These are phyloP conservation scores for Sebastes diploproa DNA, from an alignment of 2,797 vertebrate genomes.

Conservation along the genomic window DNA sequence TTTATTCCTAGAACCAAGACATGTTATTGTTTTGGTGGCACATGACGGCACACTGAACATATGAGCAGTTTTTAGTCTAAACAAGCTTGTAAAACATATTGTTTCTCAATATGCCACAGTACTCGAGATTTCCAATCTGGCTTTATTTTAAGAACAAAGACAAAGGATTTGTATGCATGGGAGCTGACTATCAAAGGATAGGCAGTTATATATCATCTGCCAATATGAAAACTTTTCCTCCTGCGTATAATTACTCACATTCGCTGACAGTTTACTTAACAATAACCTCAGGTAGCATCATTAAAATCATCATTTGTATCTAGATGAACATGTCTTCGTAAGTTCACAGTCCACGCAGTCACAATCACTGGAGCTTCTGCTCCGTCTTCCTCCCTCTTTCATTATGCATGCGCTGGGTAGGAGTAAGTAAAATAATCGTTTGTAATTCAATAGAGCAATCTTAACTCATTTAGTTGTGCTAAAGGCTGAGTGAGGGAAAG, in stretches of 20 bases:
- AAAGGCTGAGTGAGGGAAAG: conserved; percentile 91
- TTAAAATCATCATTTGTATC: conserved; percentile 67
- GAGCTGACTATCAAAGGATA: conserved; percentile 54
- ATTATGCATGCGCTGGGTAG: conserved; percentile 75
- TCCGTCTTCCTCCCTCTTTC: conserved; percentile 55
- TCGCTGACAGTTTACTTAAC: conserved; percentile 50
- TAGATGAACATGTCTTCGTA: conserved; percentile 44
- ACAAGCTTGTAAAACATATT: conserved; percentile 49
- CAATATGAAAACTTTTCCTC: conserved; percentile 51
- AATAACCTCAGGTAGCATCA: conserved; percentile 66
- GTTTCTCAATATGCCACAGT: conserved; percentile 33
- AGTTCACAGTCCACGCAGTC: conserved; percentile 55
- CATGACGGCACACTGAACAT: conserved; percentile 1
- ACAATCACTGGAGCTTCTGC: conserved; percentile 47
- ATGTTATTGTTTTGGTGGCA: conserved; percentile 12
- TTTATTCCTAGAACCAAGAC: background rate
- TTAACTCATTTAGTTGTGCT: conserved; percentile 93
- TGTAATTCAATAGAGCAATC: conserved; percentile 94
- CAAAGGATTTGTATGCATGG: conserved; percentile 37
- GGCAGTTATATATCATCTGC: conserved; percentile 39
- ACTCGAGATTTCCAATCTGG: conserved; percentile 29
- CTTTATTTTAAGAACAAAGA: conserved; percentile 54
- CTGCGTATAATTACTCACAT: conserved; percentile 49
- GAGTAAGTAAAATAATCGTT: conserved; percentile 85
- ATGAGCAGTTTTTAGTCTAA: conserved; percentile 16